phyloP scores from a whole-genome alignment of 2,888 invertebrate genomes.

The Leptopilina drosophilae region DNA sequence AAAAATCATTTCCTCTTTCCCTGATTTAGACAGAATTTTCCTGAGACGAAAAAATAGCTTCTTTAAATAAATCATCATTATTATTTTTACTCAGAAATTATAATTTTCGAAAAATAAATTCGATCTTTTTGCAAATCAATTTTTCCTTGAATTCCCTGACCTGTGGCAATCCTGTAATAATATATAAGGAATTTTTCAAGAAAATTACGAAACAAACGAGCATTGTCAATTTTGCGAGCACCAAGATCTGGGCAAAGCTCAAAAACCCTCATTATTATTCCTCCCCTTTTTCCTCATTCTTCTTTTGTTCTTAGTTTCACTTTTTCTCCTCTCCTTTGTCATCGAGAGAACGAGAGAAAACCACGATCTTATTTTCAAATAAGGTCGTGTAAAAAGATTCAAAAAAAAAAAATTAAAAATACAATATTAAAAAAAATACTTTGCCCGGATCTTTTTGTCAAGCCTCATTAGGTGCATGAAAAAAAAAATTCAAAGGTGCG shows the following conservation, averaged over 20 bases:
- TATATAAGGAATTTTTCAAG: constrained; percentile 5
- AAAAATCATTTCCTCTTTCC: too few relatives aligned
- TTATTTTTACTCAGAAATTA: too few relatives aligned
- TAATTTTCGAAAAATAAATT: too few relatives aligned
- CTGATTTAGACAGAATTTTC: too few relatives aligned
- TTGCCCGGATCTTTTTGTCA: constrained; percentile 17
- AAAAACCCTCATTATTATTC: constrained; percentile 25
- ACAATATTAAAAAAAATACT: not conserved
- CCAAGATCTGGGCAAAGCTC: constrained; percentile 34
- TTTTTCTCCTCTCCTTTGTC: not conserved
- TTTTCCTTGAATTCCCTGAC: too few relatives aligned
- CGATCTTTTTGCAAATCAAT: too few relatives aligned
- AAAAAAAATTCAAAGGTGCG: constrained; percentile 3
- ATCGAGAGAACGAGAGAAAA: not conserved
- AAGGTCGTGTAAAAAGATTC: not conserved
- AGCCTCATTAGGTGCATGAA: constrained; percentile 4
- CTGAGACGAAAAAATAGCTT: too few relatives aligned
- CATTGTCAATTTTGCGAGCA: constrained; percentile 25
- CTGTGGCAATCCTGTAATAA: not conserved
- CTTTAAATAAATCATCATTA: too few relatives aligned
- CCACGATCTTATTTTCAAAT: not conserved
- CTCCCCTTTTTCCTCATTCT: not conserved
- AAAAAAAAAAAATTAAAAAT: too few relatives aligned
- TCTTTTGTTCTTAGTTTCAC: constrained; percentile 1
- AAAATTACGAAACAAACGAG: constrained; percentile 32